Evolutionary conservation across 2,888 invertebrate genomes (phyloP).

Genomic region (Cephalotes varians): DNA sequence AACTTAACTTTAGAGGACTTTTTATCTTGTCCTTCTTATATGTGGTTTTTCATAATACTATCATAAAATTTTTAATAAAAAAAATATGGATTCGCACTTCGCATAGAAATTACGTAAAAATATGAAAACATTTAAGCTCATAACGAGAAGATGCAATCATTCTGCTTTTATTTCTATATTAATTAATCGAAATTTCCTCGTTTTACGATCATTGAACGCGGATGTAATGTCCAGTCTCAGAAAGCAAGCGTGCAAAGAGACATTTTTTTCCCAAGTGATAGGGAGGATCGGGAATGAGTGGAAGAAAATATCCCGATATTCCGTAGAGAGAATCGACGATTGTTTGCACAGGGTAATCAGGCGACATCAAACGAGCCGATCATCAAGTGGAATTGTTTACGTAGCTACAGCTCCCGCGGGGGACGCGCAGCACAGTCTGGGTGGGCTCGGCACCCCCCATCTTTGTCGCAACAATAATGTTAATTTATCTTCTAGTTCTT

Average conservation of each 20-base stretch:
- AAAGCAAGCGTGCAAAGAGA: not conserved
- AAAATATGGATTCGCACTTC: not conserved
- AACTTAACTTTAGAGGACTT: conserved; percentile 4
- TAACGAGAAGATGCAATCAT: not conserved
- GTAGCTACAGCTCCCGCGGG: conserved; percentile 78
- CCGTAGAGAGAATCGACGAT: conserved; percentile 82
- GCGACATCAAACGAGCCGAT: conserved; percentile 86
- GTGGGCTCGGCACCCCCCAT: conserved; percentile 76
- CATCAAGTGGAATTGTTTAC: conserved; percentile 86
- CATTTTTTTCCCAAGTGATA: conserved; percentile 12
- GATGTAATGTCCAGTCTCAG: conserved; percentile 9
- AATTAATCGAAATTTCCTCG: not conserved
- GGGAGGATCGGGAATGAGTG: conserved; percentile 6
- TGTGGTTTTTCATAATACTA: not conserved
- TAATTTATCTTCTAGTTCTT: conserved; percentile 82
- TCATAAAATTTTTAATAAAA: conserved; percentile 10
- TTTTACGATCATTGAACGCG: not conserved
- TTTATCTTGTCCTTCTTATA: not conserved
- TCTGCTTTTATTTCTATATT: not conserved
- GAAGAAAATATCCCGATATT: conserved; percentile 67
- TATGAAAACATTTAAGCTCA: not conserved
- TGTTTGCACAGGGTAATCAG: conserved; percentile 85
- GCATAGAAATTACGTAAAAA: not conserved
- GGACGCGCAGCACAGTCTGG: conserved; percentile 67
- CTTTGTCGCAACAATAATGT: conserved; percentile 86